phyloP scores from a whole-genome alignment of 1,140 invertebrate species.

The Bombus haemorrhoidalis region DNA sequence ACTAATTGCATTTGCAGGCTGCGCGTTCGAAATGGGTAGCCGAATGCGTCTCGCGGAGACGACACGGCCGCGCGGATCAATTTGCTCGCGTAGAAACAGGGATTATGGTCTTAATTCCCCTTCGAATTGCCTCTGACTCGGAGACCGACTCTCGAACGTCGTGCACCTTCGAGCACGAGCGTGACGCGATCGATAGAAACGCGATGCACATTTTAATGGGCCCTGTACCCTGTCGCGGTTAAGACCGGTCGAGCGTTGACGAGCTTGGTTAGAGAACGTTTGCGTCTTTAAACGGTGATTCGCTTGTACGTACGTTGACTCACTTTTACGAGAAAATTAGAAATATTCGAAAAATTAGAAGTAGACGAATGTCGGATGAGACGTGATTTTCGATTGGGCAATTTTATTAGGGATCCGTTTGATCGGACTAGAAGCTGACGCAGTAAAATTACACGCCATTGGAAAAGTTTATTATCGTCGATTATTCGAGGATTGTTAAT shows the following conservation, averaged over 20 bases:
- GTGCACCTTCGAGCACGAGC: not conserved
- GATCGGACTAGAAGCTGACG: too few relatives aligned
- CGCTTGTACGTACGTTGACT: too few relatives aligned
- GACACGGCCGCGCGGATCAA: not conserved
- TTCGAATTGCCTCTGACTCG: conserved; percentile 7
- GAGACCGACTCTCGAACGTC: not conserved
- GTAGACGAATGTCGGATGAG: too few relatives aligned
- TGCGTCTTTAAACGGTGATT: not conserved
- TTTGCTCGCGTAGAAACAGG: conserved; percentile 25
- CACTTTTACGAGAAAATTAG: too few relatives aligned
- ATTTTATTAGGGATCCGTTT: too few relatives aligned
- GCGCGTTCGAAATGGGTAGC: not conserved
- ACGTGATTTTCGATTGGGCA: too few relatives aligned
- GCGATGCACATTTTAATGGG: conserved; percentile 8
- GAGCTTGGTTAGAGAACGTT: not conserved
- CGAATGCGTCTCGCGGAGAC: not conserved
- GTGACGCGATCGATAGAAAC: not conserved
- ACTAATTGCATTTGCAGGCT: conserved; percentile 13
- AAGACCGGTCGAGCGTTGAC: not conserved
- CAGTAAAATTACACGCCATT: too few relatives aligned
- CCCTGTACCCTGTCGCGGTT: not conserved
- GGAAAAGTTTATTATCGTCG: too few relatives aligned
- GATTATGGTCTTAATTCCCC: conserved; percentile 37
- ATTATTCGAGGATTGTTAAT: too few relatives aligned
- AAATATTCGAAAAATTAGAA: too few relatives aligned